Evolutionary conservation across 2,113 vertebrate genomes (phyloP), one percentile per base, ranked within the genome.

Genomic region (Passer montanus): DNA sequence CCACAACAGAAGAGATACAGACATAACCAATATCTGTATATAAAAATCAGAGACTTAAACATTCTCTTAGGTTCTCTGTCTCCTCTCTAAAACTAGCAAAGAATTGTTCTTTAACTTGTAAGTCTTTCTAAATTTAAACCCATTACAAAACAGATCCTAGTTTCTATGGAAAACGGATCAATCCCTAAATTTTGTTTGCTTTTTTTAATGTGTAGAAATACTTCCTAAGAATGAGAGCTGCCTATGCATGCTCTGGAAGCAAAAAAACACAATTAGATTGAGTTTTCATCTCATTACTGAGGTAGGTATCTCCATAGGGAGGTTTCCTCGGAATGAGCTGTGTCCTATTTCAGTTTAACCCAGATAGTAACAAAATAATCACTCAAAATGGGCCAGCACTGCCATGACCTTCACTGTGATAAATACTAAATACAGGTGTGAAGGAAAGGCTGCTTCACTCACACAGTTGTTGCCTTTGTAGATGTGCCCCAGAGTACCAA

Each of bases 311-410:
- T 91, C 89, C 86, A 21, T 7, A 8, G 94, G 69, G 77, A 96
- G 41, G 41, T 37, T 94, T 72, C 47, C 58, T 82, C 15, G 5
- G 66, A 60, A 85, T 9, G n/a, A 75, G 31, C 52, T 53, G 44
- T 0, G 12, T 76, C 81, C 89, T 94, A 87, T 60, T 95, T 96
- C 66, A 53, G 66, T 73, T 68, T 94, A 96, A 93, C 94, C 76
- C 73, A 94, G 84, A 94, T 52, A 94, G 80, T 13, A 75, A 81
- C 80, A 96, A 89, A 95, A 87, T 62, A 95, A 93, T 91, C 77
- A 52, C 53, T 87, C 58, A 76, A 93, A 96, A 91, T 20, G 21
- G 70, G 23, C 49, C 93, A 93, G 44, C 2, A 0, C 7, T 84
- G 44, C 33, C 64, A 9, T 60, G 81, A 87, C 84, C 74, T 95